Conservation (phyloP, 2,797 vertebrate genomes). For the Coregonus ussuriensis region DNA sequence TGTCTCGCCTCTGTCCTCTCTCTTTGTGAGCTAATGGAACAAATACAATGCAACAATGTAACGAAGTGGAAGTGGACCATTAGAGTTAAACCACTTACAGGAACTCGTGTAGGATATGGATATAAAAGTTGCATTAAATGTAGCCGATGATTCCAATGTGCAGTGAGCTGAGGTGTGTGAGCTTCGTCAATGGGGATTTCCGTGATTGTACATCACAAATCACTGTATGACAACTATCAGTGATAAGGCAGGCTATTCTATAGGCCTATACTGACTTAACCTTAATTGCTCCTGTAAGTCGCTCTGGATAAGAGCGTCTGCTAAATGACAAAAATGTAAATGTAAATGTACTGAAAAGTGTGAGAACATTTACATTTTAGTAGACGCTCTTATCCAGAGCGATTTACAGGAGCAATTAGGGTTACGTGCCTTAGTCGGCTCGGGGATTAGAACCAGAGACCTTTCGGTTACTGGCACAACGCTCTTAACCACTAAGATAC, state of each 20-base stretch:
- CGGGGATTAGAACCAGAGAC: too few relatives aligned
- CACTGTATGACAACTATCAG: not conserved
- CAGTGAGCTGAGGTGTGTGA: not conserved
- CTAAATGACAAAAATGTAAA: too few relatives aligned
- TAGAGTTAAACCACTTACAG: not conserved
- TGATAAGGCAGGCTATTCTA: not conserved
- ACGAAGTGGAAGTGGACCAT: not conserved
- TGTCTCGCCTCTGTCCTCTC: conserved; percentile 1
- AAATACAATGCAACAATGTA: not conserved
- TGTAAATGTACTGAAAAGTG: too few relatives aligned
- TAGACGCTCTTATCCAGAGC: too few relatives aligned
- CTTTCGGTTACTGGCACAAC: too few relatives aligned
- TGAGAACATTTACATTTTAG: too few relatives aligned
- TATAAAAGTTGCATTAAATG: not conserved
- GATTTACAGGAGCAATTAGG: too few relatives aligned
- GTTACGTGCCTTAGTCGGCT: too few relatives aligned
- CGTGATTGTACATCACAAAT: not conserved
- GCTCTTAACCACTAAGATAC: too few relatives aligned
- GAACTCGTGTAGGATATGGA: not conserved
- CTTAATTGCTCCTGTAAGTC: too few relatives aligned
- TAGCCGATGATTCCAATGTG: not conserved
- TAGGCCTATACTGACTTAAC: not conserved
- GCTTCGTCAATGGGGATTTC: not conserved
- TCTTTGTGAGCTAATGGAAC: not conserved
- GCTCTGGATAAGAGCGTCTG: too few relatives aligned